Percentiles rank a stretch among this genome's conserved stretches.
Conservation (phyloP, 1,140 invertebrate species). For the Dermatophagoides farinae region DNA sequence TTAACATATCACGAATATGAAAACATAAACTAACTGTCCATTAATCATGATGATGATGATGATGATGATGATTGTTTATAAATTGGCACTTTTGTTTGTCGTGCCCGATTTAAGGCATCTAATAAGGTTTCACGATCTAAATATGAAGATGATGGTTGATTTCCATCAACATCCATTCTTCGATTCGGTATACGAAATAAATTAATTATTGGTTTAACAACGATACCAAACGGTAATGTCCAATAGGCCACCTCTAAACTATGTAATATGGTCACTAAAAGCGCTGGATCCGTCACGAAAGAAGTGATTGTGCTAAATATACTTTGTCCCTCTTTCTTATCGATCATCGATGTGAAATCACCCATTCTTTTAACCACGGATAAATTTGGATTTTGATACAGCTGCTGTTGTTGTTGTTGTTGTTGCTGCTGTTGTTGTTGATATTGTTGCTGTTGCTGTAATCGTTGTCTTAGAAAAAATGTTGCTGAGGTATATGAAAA, state of each 20-base stretch:
- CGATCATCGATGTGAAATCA: not conserved
- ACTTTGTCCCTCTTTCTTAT: not conserved
- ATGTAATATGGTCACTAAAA: slow-evolving; percentile 14
- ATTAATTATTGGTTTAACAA: slow-evolving; percentile 16
- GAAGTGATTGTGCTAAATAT: not conserved
- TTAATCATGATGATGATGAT: not conserved
- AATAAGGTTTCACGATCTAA: not conserved
- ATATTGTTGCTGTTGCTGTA: not conserved
- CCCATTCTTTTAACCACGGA: not conserved
- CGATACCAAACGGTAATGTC: slow-evolving; percentile 14
- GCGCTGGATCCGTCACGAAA: slow-evolving; percentile 14
- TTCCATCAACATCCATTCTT: not conserved
- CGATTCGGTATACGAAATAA: slow-evolving; percentile 15
- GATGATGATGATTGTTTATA: not conserved
- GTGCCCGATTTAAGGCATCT: not conserved
- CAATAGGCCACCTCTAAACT: slow-evolving; percentile 14
- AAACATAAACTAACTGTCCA: too few species aligned
- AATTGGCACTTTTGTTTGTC: not conserved
- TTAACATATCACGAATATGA: not conserved
- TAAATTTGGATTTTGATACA: not conserved
- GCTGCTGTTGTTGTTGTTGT: not conserved
- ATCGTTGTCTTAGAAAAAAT: not conserved
- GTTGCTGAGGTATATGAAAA: too few species aligned
- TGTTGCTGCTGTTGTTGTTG: not conserved
- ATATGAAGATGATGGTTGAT: too few species aligned